phyloP scores from a whole-genome alignment of 2,113 vertebrate genomes.

The Dunckerocampus dactyliophorus region DNA sequence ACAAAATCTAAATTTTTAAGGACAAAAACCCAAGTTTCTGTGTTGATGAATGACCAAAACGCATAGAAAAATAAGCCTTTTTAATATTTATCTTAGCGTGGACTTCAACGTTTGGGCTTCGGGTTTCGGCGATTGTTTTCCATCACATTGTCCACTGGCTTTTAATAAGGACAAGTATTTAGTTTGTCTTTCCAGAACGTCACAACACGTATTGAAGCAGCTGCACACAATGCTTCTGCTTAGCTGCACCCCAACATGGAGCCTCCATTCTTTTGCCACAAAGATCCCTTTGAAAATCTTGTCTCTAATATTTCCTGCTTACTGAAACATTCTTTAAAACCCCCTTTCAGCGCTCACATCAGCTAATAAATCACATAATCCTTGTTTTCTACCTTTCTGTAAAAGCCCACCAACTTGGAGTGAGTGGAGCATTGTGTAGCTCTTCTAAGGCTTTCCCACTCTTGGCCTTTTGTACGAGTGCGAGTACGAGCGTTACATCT shows the following conservation, averaged over 20 bases:
- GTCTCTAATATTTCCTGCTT: slow-evolving; percentile 57
- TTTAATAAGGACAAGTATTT: slow-evolving; percentile 15
- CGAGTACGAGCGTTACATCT: slow-evolving; percentile 32
- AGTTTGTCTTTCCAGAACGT: slow-evolving; percentile 15
- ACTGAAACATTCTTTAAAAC: slow-evolving; percentile 53
- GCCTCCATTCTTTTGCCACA: slow-evolving; percentile 53
- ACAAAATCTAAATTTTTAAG: too few relatives aligned
- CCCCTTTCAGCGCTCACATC: slow-evolving; percentile 49
- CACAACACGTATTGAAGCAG: slow-evolving; percentile 33
- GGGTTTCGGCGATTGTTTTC: slow-evolving; percentile 44
- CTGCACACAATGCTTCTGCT: slow-evolving; percentile 30
- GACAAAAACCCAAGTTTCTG: too few relatives aligned
- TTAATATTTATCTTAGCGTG: too few relatives aligned
- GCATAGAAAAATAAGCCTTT: too few relatives aligned
- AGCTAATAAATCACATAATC: slow-evolving; percentile 68
- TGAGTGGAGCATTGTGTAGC: slow-evolving; percentile 58
- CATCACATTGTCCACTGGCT: slow-evolving; percentile 19
- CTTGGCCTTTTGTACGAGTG: slow-evolving; percentile 38
- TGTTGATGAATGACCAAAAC: too few relatives aligned
- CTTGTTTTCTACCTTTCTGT: slow-evolving; percentile 51
- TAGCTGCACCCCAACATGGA: slow-evolving; percentile 35
- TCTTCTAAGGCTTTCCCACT: slow-evolving; percentile 36
- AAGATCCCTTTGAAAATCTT: slow-evolving; percentile 56
- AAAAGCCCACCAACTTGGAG: slow-evolving; percentile 23
- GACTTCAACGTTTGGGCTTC: slow-evolving; percentile 11